Conservation (phyloP, 1,140 invertebrate genomes). For the Ooceraea biroi region DNA sequence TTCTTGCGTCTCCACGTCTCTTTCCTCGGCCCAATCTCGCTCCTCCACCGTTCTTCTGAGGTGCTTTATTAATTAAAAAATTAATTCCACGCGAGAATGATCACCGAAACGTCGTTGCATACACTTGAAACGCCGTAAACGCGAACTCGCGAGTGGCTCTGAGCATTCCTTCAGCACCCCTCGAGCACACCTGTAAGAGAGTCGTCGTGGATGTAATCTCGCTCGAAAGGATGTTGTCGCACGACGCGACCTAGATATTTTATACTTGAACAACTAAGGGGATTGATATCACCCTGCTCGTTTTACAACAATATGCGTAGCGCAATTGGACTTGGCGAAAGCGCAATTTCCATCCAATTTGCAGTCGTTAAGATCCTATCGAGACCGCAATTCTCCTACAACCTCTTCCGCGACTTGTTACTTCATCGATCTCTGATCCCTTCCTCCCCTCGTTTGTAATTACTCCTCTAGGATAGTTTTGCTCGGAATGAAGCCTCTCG, state of each 20-base stretch:
- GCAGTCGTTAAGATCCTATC: slow-evolving; percentile 1
- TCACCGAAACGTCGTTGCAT: slow-evolving; percentile 22
- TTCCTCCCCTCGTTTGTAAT: neutral
- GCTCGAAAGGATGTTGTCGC: neutral
- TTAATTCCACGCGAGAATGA: slow-evolving; percentile 38
- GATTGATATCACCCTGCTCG: neutral
- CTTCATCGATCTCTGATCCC: neutral
- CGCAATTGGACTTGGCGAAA: slow-evolving; percentile 4
- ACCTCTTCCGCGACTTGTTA: neutral
- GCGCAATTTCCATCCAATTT: slow-evolving; percentile 25
- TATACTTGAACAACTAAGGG: neutral
- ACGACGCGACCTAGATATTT: neutral
- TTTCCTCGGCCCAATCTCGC: neutral
- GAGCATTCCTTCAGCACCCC: no score
- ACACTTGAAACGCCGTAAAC: no score
- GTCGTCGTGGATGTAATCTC: slow-evolving; percentile 5
- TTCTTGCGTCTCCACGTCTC: neutral
- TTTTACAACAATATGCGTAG: neutral
- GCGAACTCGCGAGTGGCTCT: no score
- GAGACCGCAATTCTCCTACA: neutral
- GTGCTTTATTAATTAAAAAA: slow-evolving; percentile 48
- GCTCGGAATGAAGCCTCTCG: neutral
- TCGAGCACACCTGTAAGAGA: neutral
- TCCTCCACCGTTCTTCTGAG: neutral
- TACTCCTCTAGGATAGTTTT: neutral